Evolutionary conservation across 2,888 invertebrate species (phyloP), one percentile per base, ranked within the genome.

Genomic region (Campaea margaritaria): DNA sequence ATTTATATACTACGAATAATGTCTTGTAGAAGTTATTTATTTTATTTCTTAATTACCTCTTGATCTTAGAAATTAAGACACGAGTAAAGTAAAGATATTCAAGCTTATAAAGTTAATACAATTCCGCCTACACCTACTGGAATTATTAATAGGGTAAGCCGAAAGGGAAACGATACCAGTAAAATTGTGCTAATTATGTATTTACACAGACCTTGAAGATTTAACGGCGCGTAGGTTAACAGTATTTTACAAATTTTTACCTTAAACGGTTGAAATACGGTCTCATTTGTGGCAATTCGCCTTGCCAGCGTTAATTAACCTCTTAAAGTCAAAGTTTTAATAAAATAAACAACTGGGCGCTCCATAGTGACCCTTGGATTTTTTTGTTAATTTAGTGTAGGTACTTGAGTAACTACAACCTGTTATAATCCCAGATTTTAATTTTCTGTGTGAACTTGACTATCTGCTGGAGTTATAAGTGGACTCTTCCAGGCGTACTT

Each of bases 311-410:
- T 15, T 46, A 46, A 46, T 46, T 46, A 46, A 45, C 31, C 1
- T n/a, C 2, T n/a, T 13, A 15, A 46, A 14, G 31, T 46, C 44
- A 46, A 46, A 46, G 46, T 46, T 46, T 46, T 34, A 34, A 55
- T 52, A 52, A 46, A 58, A 51, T 58, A 38, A 47, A 10, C 46
- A 51, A 9, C 44, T 21, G 21, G 28, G 42, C 16, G 38, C 27
- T 45, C 8, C 14, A n/a, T 15, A 49, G 43, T 55, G 43, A 28
- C 28, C 27, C 13, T 13, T n/a, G 13, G 13, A 13, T n/a, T 13
- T 44, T 28, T 44, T 12, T n/a, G 12, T 38, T 1, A 38, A 5
- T 9, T 41, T 1, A 41, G 39, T 41, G 14, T 38, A n/a, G n/a
- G n/a, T n/a, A n/a, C n/a, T n/a, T n/a, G n/a, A n/a, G n/a, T n/a